phyloP scores from a whole-genome alignment of 92 coral and sea anemone species.

The Bergia puertoricense region DNA sequence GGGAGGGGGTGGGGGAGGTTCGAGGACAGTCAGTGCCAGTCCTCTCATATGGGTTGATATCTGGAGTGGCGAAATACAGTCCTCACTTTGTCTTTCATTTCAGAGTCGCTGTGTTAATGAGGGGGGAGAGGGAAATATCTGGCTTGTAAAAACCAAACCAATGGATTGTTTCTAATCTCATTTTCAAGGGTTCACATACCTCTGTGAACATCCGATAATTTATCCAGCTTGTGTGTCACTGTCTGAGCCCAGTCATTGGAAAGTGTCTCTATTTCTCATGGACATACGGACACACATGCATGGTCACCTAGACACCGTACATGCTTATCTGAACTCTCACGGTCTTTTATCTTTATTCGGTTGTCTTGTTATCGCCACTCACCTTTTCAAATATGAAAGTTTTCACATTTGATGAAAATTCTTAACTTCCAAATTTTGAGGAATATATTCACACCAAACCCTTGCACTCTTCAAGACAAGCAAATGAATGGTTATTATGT shows the following conservation, averaged over 20 bases:
- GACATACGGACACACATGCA: not conserved
- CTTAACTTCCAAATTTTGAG: too few species aligned
- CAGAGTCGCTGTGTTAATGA: not conserved
- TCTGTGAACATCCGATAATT: not conserved
- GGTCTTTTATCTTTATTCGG: constrained; percentile 4
- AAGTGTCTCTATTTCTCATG: not conserved
- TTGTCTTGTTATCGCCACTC: not conserved
- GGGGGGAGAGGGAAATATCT: not conserved
- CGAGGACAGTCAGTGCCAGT: not conserved
- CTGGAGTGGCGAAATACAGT: not conserved
- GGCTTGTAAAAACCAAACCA: not conserved
- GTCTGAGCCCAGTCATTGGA: not conserved
- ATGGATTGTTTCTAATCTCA: not conserved
- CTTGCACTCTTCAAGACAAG: not conserved
- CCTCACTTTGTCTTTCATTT: too few species aligned
- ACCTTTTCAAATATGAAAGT: not conserved
- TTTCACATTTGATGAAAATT: not conserved
- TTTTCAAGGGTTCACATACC: not conserved
- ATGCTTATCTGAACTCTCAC: not conserved
- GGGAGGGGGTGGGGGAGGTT: too few species aligned
- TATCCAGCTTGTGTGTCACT: not conserved
- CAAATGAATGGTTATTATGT: not conserved
- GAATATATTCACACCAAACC: not conserved
- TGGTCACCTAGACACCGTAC: not conserved
- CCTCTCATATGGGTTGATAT: not conserved